phyloP scores from a whole-genome alignment of 35 echinoderm and acorn worm species.

The Heliocidaris erythrogramma region DNA sequence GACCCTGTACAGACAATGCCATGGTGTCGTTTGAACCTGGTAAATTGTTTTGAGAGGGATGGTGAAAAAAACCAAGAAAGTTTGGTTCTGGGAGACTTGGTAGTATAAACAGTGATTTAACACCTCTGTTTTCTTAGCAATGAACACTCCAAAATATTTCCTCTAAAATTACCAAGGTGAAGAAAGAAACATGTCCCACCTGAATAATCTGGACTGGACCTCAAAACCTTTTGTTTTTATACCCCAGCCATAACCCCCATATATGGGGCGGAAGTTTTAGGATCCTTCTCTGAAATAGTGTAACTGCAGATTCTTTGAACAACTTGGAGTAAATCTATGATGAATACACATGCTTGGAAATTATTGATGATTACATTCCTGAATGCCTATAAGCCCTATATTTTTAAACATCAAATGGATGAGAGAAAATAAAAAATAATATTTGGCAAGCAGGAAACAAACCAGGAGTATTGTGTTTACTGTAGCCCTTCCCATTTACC shows the following conservation, averaged over 20 bases:
- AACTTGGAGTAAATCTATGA: background rate
- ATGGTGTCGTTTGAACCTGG: background rate
- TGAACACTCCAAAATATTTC: slow-evolving; percentile 30
- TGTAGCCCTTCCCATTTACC: background rate
- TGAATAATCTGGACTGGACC: background rate
- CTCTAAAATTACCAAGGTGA: slow-evolving; percentile 33
- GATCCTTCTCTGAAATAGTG: background rate
- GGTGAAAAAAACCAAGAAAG: slow-evolving; percentile 3
- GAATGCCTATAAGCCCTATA: too few relatives aligned
- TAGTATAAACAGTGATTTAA: slow-evolving; percentile 22
- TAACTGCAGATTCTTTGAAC: background rate
- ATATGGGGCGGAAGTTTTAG: background rate
- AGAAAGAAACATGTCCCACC: slow-evolving; percentile 7
- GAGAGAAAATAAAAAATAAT: too few relatives aligned
- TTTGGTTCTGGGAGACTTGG: slow-evolving; percentile 45
- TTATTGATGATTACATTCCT: too few relatives aligned
- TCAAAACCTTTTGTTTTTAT: background rate
- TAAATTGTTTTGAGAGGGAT: background rate
- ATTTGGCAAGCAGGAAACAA: background rate
- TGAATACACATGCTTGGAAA: background rate
- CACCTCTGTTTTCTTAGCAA: slow-evolving; percentile 44
- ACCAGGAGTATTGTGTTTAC: background rate
- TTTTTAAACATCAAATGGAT: too few relatives aligned
- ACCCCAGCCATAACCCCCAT: background rate
- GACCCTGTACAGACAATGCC: background rate